These are phyloP conservation scores for Phania funesta DNA, from an alignment of 2,888 invertebrate genomes.

Conservation along the genomic window DNA sequence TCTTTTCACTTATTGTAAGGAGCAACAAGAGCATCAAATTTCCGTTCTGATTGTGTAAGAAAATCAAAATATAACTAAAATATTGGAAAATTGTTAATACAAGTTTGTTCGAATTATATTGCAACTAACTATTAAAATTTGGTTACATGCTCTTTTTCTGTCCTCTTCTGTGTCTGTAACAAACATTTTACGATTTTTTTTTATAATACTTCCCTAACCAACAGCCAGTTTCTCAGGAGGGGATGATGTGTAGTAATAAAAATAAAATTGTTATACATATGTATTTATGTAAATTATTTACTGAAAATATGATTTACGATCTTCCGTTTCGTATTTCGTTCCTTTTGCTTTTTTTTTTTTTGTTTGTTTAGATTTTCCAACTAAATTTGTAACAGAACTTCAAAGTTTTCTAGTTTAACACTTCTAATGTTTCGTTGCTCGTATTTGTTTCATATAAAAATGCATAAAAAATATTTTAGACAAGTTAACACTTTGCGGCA, in stretches of 20 bases:
- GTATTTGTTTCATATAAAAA: constrained; percentile 27
- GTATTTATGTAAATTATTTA: constrained; percentile 53
- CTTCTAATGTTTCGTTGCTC: constrained; percentile 36
- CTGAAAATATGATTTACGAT: constrained; percentile 70
- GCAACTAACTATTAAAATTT: background rate
- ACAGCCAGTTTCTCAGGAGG: background rate
- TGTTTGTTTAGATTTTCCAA: constrained; percentile 10
- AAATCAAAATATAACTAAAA: too few species aligned
- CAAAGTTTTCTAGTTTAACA: constrained; percentile 48
- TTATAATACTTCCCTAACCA: background rate
- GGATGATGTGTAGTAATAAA: constrained; percentile 29
- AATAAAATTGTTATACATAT: constrained; percentile 15
- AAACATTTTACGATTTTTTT: background rate
- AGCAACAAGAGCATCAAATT: too few species aligned
- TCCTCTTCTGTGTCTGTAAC: background rate
- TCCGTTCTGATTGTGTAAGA: too few species aligned
- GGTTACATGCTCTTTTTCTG: background rate
- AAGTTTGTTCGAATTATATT: background rate
- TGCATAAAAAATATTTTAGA: constrained; percentile 49
- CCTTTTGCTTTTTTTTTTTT: constrained; percentile 10
- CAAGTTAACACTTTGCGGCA: constrained; percentile 63
- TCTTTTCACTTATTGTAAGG: too few species aligned
- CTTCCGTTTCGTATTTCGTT: constrained; percentile 64
- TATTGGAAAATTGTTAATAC: too few species aligned
- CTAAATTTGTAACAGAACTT: constrained; percentile 27